These are phyloP conservation scores for Rachycentron canadum DNA, from an alignment of 2,797 vertebrate species.

Conservation along the genomic window DNA sequence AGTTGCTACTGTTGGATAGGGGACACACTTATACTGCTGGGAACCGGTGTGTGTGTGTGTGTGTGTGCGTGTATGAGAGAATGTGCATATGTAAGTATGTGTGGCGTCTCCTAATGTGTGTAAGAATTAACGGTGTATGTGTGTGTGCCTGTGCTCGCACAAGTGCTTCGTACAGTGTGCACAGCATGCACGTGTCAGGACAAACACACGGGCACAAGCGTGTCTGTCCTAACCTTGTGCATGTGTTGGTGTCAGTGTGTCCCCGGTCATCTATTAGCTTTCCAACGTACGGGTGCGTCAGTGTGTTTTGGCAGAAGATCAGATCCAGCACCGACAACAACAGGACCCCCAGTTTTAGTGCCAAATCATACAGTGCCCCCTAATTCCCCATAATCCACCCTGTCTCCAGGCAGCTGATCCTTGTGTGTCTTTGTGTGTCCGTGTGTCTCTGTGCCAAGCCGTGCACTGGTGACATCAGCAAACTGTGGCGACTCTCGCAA, in stretches of 20 bases:
- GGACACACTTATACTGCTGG: slow-evolving; percentile 47
- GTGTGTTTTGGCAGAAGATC: slow-evolving; percentile 77
- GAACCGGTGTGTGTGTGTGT: slow-evolving; percentile 32
- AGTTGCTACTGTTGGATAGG: slow-evolving; percentile 81
- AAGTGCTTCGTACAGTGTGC: not conserved
- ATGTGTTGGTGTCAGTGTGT: slow-evolving; percentile 46
- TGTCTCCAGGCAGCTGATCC: slow-evolving; percentile 84
- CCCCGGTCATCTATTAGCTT: slow-evolving; percentile 54
- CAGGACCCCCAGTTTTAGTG: slow-evolving; percentile 70
- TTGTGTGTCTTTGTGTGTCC: slow-evolving; percentile 50
- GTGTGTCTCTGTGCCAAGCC: slow-evolving; percentile 29
- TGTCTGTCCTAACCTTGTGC: slow-evolving; percentile 45
- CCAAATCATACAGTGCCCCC: slow-evolving; percentile 77
- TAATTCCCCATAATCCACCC: slow-evolving; percentile 84
- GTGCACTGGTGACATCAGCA: slow-evolving; percentile 57
- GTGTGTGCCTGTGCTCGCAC: not conserved
- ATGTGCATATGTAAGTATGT: not conserved
- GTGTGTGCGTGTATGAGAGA: slow-evolving; percentile 17
- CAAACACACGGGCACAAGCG: slow-evolving; percentile 21
- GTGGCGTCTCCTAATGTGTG: slow-evolving; percentile 6
- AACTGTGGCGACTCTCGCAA: slow-evolving; percentile 51
- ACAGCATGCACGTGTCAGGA: slow-evolving; percentile 19
- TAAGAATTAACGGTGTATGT: slow-evolving; percentile 11
- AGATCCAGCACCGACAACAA: slow-evolving; percentile 71
- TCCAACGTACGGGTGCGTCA: slow-evolving; percentile 56